These are phyloP conservation scores for Ovis canadensis DNA, from an alignment of 2,113 vertebrate species.

Conservation along the genomic window DNA sequence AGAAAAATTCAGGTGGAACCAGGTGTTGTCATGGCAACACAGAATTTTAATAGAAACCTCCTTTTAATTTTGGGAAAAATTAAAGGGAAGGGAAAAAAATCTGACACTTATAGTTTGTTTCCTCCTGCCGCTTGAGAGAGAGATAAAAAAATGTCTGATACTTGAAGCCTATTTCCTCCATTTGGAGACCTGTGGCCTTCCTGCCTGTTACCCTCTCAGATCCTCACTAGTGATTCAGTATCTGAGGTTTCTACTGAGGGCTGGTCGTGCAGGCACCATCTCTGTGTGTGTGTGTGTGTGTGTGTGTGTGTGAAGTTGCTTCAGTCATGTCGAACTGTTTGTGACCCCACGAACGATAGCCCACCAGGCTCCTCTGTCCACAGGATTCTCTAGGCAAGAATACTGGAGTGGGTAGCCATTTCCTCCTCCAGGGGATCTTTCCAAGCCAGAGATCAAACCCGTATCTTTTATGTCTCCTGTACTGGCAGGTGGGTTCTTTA, in stretches of 20 bases:
- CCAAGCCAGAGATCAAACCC: neutral
- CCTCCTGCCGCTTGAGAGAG: neutral
- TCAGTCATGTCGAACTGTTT: neutral
- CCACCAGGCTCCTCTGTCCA: neutral
- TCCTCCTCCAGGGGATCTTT: neutral
- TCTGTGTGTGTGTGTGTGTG: neutral
- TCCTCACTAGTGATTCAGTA: neutral
- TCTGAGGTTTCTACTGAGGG: neutral
- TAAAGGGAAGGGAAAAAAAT: neutral
- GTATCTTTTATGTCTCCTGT: neutral
- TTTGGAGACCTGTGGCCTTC: neutral
- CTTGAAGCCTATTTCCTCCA: neutral
- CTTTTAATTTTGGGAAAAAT: neutral
- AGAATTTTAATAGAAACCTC: neutral
- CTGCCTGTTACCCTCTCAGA: neutral
- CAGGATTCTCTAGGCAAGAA: neutral
- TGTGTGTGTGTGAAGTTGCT: neutral
- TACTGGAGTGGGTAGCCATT: neutral
- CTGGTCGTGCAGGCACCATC: neutral
- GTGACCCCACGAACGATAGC: neutral
- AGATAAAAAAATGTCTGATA: neutral
- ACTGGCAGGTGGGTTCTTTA: neutral
- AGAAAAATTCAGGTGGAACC: neutral
- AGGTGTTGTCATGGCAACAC: neutral
- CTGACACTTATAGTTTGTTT: neutral